These are phyloP conservation scores for Lycophotia porphyrea DNA, from an alignment of 2,888 invertebrate species.

Conservation along the genomic window DNA sequence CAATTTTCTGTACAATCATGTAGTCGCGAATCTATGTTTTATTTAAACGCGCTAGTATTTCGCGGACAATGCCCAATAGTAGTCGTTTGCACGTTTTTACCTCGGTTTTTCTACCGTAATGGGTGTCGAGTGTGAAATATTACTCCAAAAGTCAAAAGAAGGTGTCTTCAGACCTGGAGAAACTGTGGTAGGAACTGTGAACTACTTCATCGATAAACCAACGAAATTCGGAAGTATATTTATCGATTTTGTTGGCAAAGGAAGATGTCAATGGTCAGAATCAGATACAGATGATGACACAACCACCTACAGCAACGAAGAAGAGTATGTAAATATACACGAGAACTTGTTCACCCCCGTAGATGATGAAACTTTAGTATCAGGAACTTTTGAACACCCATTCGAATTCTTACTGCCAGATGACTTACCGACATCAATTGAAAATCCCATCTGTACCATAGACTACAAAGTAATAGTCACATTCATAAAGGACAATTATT, in stretches of 20 bases:
- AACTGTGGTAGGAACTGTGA: conserved; percentile 61
- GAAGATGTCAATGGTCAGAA: conserved; percentile 60
- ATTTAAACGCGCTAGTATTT: conserved; percentile 16
- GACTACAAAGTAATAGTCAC: conserved; percentile 31
- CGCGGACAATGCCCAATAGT: background rate
- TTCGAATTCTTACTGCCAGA: conserved; percentile 51
- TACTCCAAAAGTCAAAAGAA: conserved; percentile 58
- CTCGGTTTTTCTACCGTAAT: conserved; percentile 15
- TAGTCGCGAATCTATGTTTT: background rate
- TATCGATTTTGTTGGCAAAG: conserved; percentile 65
- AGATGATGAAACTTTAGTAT: background rate
- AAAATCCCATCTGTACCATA: conserved; percentile 36
- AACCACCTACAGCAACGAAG: conserved; percentile 37
- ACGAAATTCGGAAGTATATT: conserved; percentile 58
- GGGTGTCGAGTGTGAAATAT: conserved; percentile 63
- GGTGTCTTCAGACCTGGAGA: conserved; percentile 62
- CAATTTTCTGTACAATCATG: background rate
- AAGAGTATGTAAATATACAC: conserved; percentile 57
- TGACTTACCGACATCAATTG: conserved; percentile 47
- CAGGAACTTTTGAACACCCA: conserved; percentile 12
- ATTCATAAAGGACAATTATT: conserved; percentile 33
- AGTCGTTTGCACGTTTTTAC: background rate
- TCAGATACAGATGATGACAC: background rate
- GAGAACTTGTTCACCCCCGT: conserved; percentile 40
- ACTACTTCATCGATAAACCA: conserved; percentile 62